Base-by-base conservation (phyloP, 1,140 invertebrate genomes). In the Megalopta genalis region DNA sequence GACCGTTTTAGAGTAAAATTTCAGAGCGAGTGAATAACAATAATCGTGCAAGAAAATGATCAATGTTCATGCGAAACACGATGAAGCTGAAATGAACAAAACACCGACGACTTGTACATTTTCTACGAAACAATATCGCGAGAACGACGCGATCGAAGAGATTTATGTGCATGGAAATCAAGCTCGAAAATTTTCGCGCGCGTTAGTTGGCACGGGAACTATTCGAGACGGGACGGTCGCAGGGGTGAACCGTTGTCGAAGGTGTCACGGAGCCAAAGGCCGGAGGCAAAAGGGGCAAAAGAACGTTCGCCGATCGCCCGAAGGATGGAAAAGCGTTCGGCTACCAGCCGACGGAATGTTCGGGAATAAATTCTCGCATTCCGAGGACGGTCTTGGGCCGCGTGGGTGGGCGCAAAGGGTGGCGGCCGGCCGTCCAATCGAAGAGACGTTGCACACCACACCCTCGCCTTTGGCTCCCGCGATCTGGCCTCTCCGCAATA, bases 301-400 rank as follows among this genome's bases (percentile, higher is more conserved):
- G n/a, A n/a, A 80, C 74, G 83, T 83, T 68, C 72, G 32, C n/a
- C 49, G 68, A 67, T 79, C 21, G 60, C 59, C 59, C 59, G 54
- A 3, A 39, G 49, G 76, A 52, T 42, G 32, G 74, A 80, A 81
- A 86, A 83, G 32, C 52, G 76, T 80, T 69, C 80, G 25, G 68
- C 83, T 77, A 74, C 25, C 70, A 71, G 52, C 46, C 69, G 59
- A 78, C 66, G 67, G 81, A 83, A 86, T 83, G 81, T 85, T 62
- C 69, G 60, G 84, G 84, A 86, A 86, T 86, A 86, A 86, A 86
- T 86, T 85, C 81, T 86, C 81, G 73, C 80, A 85, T 86, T 85
- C 83, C 84, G 71, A 10, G 27, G 60, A 60, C 77, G 70, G 70
- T 23, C 75, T 16, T 75, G 52, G 18, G 69, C n/a, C n/a, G n/a